These are phyloP conservation scores for Cephus pulcher DNA, from an alignment of 2,888 invertebrate genomes.

Conservation along the genomic window DNA sequence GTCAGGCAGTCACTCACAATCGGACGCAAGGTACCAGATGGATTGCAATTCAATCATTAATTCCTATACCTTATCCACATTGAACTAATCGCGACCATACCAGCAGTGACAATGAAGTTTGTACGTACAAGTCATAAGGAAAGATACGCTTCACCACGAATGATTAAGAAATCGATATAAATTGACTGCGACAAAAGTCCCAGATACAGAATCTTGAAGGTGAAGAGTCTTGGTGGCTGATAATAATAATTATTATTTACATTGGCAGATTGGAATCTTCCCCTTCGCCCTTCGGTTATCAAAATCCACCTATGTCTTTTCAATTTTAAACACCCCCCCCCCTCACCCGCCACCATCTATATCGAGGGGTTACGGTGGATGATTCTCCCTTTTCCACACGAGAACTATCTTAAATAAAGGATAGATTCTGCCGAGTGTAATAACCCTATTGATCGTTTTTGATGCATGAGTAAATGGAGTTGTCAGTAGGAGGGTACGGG, in stretches of 20 bases:
- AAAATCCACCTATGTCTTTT: neutral
- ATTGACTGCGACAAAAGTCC: neutral
- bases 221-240: neutral
- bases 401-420: neutral
- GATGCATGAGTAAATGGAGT: neutral
- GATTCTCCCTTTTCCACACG: neutral
- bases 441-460: neutral
- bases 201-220: neutral
- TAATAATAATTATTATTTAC: neutral
- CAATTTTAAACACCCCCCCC: neutral
- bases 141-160: neutral
- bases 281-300: neutral
- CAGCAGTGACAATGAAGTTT: slow-evolving; percentile 40
- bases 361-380: no score
- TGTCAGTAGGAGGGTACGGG: neutral
- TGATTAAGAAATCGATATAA: neutral
- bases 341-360: no score
- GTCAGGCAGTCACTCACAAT: no score
- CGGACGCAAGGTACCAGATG: neutral
- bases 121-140: slow-evolving; percentile 35
- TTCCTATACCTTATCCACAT: slow-evolving; percentile 23
- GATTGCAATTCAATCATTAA: neutral
- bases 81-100: slow-evolving; percentile 42
- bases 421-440: neutral
- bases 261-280: neutral